These are phyloP conservation scores for Hippocampus abdominalis DNA, from an alignment of 2,113 vertebrate genomes.

Conservation along the genomic window DNA sequence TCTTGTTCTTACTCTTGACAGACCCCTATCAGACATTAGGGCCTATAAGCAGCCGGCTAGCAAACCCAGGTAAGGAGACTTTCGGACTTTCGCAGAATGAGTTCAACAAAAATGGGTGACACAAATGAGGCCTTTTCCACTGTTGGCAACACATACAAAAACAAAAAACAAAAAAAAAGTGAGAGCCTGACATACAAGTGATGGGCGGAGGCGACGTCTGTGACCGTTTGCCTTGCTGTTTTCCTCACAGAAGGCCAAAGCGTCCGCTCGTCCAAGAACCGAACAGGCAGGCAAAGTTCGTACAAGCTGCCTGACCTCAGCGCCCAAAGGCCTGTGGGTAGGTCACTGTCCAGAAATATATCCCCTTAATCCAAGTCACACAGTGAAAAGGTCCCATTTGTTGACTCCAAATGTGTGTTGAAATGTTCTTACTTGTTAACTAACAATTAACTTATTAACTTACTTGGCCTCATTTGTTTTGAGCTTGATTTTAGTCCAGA, in stretches of 20 bases:
- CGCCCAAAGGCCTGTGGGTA: constrained; percentile 78
- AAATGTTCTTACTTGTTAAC: too few relatives aligned
- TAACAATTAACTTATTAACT: too few relatives aligned
- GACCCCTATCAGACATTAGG: constrained; percentile 97
- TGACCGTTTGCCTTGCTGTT: constrained; percentile 71
- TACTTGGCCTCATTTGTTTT: too few relatives aligned
- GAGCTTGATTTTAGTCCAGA: too few relatives aligned
- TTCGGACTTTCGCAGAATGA: not conserved
- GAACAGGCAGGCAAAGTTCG: constrained; percentile 69
- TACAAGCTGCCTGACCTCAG: constrained; percentile 72
- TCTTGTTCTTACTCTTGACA: constrained; percentile 54
- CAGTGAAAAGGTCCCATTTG: constrained; percentile 74
- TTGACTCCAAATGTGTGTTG: not conserved
- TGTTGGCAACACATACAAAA: constrained; percentile 42
- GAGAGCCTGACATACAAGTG: constrained; percentile 17
- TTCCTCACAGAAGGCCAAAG: constrained; percentile 73
- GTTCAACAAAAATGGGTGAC: constrained; percentile 6
- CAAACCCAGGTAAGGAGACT: constrained; percentile 89
- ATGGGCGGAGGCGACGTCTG: constrained; percentile 34
- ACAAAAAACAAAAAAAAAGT: constrained; percentile 9
- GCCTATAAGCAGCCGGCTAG: constrained; percentile 90
- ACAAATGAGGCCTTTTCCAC: constrained; percentile 73
- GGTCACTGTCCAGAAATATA: constrained; percentile 52
- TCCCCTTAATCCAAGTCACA: constrained; percentile 44
- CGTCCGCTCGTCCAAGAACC: constrained; percentile 68